These are phyloP conservation scores for Cyprinodon variegatus DNA, from an alignment of 2,113 vertebrate genomes.

Conservation along the genomic window DNA sequence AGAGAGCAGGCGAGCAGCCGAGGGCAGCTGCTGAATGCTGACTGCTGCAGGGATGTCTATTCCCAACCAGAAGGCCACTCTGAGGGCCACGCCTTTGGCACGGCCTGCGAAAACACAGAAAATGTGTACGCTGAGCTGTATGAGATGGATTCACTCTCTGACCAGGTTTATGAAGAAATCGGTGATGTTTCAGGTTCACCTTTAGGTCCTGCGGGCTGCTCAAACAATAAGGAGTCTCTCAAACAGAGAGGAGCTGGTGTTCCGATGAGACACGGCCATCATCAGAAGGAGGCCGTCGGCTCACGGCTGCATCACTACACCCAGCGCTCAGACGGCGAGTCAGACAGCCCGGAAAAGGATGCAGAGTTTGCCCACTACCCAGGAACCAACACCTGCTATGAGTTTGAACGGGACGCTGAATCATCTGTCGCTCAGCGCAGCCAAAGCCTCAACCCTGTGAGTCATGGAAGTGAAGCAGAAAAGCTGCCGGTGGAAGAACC, in stretches of 20 bases:
- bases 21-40: conserved; percentile 84
- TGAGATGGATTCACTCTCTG: conserved; percentile 83
- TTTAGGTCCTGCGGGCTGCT: conserved; percentile 2
- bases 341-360: conserved; percentile 95
- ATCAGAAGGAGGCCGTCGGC: conserved; percentile 91
- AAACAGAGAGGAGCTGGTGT: conserved; percentile 76
- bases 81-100: conserved; percentile 40
- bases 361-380: conserved; percentile 95
- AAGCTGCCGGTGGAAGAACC: conserved; percentile 62
- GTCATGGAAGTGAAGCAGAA: conserved; percentile 61
- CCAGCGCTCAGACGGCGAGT: conserved; percentile 93
- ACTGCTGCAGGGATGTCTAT: conserved; percentile 91
- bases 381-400: conserved; percentile 88
- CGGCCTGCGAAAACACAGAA: conserved; percentile 26
- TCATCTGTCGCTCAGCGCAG: conserved; percentile 87
- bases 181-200: conserved; percentile 75
- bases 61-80: conserved; percentile 81
- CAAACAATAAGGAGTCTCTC: conserved; percentile 61
- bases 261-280: conserved; percentile 83
- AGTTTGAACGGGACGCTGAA: conserved; percentile 93
- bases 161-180: conserved; percentile 97
- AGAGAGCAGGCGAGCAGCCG: conserved; percentile 68
- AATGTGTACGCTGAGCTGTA: conserved; percentile 92
- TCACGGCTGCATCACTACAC: conserved; percentile 95
- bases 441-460: conserved; percentile 89